These are phyloP conservation scores for Drosophila quinaria DNA, from an alignment of 2,888 invertebrate species.

Conservation along the genomic window DNA sequence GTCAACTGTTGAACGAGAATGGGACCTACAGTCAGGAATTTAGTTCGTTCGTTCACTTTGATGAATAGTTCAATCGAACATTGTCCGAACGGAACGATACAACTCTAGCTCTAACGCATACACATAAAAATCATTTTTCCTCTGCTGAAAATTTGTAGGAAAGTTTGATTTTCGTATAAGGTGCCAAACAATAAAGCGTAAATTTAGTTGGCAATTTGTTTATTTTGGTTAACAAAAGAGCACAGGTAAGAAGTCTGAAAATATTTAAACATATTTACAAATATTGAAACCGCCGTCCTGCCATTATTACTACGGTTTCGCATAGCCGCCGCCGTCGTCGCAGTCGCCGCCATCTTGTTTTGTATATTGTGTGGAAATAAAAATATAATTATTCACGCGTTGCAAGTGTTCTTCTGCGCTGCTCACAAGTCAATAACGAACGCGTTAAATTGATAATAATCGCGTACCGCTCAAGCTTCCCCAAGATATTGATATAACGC, in stretches of 20 bases:
- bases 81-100: too few relatives aligned
- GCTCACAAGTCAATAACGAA: too few relatives aligned
- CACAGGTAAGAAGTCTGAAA: conserved; percentile 67
- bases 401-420: too few relatives aligned
- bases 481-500: conserved; percentile 60
- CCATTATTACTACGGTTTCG: conserved; percentile 43
- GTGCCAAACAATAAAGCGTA: conserved; percentile 7
- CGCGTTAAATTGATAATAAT: conserved; percentile 40
- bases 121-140: conserved; percentile 34
- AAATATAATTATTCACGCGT: conserved; percentile 44
- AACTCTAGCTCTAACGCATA: too few relatives aligned
- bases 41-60: too few relatives aligned
- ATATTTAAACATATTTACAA: conserved; percentile 24
- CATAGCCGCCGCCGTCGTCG: conserved; percentile 56
- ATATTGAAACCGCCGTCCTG: conserved; percentile 44
- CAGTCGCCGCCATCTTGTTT: conserved; percentile 72
- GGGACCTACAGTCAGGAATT: too few relatives aligned
- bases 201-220: conserved; percentile 13
- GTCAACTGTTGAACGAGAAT: too few relatives aligned
- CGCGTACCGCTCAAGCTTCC: conserved; percentile 58
- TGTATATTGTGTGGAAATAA: conserved; percentile 54
- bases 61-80: too few relatives aligned
- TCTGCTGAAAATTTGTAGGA: conserved; percentile 25
- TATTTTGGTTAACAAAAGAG: conserved; percentile 36
- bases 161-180: conserved; percentile 8